These are phyloP conservation scores for Litocranius walleri DNA, from an alignment of 2,113 vertebrate genomes.

Conservation along the genomic window DNA sequence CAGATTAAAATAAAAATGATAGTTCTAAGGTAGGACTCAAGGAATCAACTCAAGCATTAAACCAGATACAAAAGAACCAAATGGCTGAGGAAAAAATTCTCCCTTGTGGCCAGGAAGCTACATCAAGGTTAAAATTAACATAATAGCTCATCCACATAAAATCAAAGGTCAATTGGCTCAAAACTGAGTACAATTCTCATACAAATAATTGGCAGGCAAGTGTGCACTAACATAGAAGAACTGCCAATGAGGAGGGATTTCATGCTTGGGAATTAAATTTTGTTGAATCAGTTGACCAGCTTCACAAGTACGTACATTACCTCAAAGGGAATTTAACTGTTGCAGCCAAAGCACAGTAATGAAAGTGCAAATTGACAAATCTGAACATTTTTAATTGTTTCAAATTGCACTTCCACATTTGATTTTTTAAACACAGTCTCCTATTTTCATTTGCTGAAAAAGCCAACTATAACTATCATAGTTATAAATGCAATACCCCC, in stretches of 20 bases:
- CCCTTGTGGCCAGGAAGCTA: not conserved
- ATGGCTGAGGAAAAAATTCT: not conserved
- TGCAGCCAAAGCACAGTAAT: not conserved
- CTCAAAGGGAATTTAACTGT: slow-evolving; percentile 13
- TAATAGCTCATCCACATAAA: slow-evolving; percentile 21
- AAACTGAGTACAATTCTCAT: not conserved
- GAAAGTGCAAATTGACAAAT: not conserved
- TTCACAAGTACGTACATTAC: not conserved
- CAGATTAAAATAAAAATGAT: not conserved
- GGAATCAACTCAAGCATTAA: not conserved
- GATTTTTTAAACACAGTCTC: not conserved
- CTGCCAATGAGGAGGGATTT: not conserved
- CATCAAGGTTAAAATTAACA: slow-evolving; percentile 25
- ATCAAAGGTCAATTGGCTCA: slow-evolving; percentile 8
- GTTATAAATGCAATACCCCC: not conserved
- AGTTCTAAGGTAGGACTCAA: not conserved
- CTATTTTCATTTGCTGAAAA: not conserved
- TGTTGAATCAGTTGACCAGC: not conserved
- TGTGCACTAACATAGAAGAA: not conserved
- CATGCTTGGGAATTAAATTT: not conserved
- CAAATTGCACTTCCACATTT: not conserved
- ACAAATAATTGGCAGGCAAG: slow-evolving; percentile 27
- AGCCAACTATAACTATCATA: not conserved
- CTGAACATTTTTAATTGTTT: not conserved
- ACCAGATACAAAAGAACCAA: not conserved